Base-by-base conservation (phyloP, 2,888 invertebrate species). In the Sussaba pulchella region DNA sequence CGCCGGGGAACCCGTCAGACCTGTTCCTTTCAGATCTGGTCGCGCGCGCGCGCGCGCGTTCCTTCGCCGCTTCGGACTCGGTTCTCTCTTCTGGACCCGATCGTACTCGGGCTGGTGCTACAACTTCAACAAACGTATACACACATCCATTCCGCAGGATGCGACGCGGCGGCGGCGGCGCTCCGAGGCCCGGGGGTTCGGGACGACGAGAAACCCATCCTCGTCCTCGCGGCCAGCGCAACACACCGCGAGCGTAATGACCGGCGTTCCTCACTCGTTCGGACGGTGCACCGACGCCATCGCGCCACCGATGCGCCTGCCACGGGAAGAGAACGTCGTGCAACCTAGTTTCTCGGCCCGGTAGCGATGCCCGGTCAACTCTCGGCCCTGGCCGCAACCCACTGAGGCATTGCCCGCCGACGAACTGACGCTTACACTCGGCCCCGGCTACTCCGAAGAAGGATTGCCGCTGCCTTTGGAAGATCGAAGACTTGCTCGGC, bases 11-110 rank as follows among this genome's bases (percentile, higher is more conserved):
- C 82, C 78, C 57, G 82, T 81, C 75, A 81, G 78, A 83, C 82
- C 82, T 81, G 82, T 83, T 83, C 63, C 50, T 19, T 10, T 39
- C 57, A 57, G 64, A 73, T 47, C 81, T 67, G 69, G 87, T 86
- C 86, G 86, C 92, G 91, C 91, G 91, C 89, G 89, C 90, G 90
- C 89, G 87, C 87, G 83, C n/a, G 69, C 84, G 83, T 89, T 87
- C 87, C 86, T 90, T 88, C 87, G n/a, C n/a, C 88, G 87, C 88
- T 17, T 36, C 21, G n/a, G 86, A 85, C 89, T 89, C 87, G 31
- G 88, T 87, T 88, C 10, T 36, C 36, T 54, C 26, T 41, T 41
- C 52, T 67, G 10, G 45, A 24, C 31, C 57, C 61, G 41, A 31
- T 31, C 10, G 41, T 4, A 71, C 75, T 77, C 36, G 17, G 39